Conservation (phyloP, 1,140 invertebrate species). For the Batillaria attramentaria region DNA sequence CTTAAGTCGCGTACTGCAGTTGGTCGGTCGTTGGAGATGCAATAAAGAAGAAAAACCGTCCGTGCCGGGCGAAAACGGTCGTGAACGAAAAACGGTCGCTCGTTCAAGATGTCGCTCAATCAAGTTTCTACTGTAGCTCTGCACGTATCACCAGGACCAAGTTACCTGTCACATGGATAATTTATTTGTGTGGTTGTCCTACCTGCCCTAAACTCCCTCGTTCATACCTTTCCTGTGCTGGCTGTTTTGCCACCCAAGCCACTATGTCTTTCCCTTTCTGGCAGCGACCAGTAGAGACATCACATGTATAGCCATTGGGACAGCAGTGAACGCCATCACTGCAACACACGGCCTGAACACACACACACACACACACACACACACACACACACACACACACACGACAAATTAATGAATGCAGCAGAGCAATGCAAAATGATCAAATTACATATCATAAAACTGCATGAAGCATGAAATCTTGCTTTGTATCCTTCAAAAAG, state of each 20-base stretch:
- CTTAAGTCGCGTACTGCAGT: too few relatives aligned
- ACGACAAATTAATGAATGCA: not conserved
- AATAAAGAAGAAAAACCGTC: too few relatives aligned
- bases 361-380: conserved; percentile 6
- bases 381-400: not conserved
- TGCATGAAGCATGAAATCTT: not conserved
- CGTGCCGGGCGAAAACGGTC: too few relatives aligned
- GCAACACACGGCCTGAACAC: conserved; percentile 61
- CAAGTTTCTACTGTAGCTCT: too few relatives aligned
- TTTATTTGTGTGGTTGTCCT: not conserved
- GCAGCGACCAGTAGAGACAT: conserved; percentile 52
- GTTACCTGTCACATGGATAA: not conserved
- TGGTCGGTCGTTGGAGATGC: too few relatives aligned
- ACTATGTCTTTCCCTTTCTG: conserved; percentile 33
- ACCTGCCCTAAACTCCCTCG: not conserved
- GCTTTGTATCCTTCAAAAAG: not conserved
- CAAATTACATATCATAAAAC: not conserved
- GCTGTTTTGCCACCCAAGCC: conserved; percentile 45
- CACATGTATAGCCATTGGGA: conserved; percentile 60
- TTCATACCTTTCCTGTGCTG: conserved; percentile 22
- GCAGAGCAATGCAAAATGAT: not conserved
- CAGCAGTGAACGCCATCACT: conserved; percentile 65
- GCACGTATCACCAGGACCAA: not conserved
- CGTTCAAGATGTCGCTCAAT: too few relatives aligned
- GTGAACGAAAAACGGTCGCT: too few relatives aligned